phyloP scores from a whole-genome alignment of 2,797 vertebrate species.

The Stomatorhinus walkeri region DNA sequence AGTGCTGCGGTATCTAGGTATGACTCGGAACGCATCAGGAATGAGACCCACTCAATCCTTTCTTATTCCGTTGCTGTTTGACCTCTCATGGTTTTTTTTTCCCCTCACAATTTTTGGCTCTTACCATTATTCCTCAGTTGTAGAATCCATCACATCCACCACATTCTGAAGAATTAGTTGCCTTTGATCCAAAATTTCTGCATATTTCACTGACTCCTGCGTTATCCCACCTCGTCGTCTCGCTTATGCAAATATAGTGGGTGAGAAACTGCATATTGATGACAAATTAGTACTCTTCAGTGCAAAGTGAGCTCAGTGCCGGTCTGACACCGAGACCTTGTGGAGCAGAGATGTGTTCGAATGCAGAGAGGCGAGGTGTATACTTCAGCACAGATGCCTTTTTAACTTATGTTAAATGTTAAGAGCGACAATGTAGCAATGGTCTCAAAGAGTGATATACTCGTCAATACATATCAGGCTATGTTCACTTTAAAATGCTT shows the following conservation, averaged over 20 bases:
- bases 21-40: background rate
- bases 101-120: background rate
- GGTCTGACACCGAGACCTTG: constrained; percentile 36
- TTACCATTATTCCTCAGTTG: background rate
- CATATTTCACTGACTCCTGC: background rate
- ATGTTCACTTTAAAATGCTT: background rate
- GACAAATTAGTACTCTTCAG: constrained; percentile 42
- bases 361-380: background rate
- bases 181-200: background rate
- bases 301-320: constrained; percentile 40
- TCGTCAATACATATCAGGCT: background rate
- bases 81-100: background rate
- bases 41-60: background rate
- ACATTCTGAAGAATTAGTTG: background rate
- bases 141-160: background rate
- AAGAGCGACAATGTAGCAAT: background rate
- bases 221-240: constrained; percentile 14
- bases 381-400: background rate
- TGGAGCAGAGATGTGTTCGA: background rate
- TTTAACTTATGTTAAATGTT: background rate
- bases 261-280: constrained; percentile 58
- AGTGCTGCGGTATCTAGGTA: background rate
- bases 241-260: constrained; percentile 8
- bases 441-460: background rate
- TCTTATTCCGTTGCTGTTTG: background rate